Percentiles rank a stretch among this genome's conserved stretches.
These are phyloP conservation scores for Anolis sagrei DNA, from an alignment of 2,113 vertebrate species.

Conservation along the genomic window DNA sequence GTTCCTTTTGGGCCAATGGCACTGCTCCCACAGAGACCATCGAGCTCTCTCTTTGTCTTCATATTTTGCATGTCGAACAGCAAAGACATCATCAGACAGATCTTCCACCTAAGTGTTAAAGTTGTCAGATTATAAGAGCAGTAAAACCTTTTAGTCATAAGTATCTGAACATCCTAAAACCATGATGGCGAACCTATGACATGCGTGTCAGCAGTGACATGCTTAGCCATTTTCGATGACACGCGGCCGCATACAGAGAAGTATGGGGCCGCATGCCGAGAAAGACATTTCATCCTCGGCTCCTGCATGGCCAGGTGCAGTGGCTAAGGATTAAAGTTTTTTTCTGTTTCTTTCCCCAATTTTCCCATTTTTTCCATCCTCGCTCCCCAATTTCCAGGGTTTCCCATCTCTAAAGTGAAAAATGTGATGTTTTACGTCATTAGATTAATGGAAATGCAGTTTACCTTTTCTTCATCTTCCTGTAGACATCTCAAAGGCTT, in stretches of 20 bases:
- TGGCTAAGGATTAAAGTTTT: too few species aligned
- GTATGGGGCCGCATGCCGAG: too few species aligned
- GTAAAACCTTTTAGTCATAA: conserved; percentile 24
- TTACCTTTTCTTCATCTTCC: conserved; percentile 78
- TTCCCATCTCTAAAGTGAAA: not conserved
- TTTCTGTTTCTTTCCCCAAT: too few species aligned
- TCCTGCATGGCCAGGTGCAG: too few species aligned
- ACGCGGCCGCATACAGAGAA: too few species aligned
- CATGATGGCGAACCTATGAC: too few species aligned
- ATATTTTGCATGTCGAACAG: conserved; percentile 74
- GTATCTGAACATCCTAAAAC: too few species aligned
- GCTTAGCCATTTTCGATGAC: too few species aligned
- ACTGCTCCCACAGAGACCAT: conserved; percentile 84
- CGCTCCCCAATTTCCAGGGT: too few species aligned
- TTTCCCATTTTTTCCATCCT: too few species aligned
- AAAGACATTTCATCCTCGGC: too few species aligned
- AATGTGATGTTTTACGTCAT: not conserved
- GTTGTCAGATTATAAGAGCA: conserved; percentile 27
- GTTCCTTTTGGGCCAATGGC: conserved; percentile 79
- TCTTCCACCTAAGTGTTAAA: conserved; percentile 75
- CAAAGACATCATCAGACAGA: conserved; percentile 79
- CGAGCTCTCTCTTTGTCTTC: conserved; percentile 76
- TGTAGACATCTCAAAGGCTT: conserved; percentile 68
- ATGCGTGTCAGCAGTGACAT: too few species aligned
- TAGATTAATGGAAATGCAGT: conserved; percentile 57